phyloP scores from a whole-genome alignment of 2,113 vertebrate species.

The Cariama cristata region DNA sequence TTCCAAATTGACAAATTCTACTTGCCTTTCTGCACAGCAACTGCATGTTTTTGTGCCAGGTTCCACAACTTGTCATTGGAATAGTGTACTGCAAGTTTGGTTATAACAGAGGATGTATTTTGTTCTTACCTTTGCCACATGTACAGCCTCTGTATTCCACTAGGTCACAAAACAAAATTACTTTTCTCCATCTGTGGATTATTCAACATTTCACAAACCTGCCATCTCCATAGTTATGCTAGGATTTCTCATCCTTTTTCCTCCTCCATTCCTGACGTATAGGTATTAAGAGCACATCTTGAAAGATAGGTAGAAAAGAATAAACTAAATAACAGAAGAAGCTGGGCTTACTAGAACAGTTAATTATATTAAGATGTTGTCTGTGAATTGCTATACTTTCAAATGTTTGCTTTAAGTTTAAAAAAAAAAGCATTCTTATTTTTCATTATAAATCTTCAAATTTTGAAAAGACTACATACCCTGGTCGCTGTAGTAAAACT shows the following conservation, averaged over 20 bases:
- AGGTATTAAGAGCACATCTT: neutral
- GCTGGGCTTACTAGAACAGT: neutral
- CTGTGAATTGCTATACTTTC: neutral
- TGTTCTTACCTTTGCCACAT: neutral
- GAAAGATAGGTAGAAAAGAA: neutral
- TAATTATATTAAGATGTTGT: neutral
- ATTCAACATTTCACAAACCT: conserved; percentile 3
- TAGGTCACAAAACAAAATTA: conserved; percentile 14
- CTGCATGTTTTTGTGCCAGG: neutral
- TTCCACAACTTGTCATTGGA: neutral
- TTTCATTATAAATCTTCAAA: neutral
- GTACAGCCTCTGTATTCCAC: neutral
- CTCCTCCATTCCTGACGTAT: neutral
- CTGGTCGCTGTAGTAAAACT: neutral
- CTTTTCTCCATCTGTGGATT: conserved; percentile 40
- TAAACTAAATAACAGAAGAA: neutral
- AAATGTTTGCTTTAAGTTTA: neutral
- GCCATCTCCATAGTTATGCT: neutral
- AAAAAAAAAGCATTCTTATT: neutral
- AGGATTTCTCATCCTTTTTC: neutral
- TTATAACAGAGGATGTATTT: neutral
- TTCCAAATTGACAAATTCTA: neutral
- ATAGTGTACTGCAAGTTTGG: neutral
- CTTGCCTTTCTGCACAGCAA: neutral
- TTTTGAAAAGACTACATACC: neutral